Evolutionary conservation across 2,888 invertebrate genomes (phyloP).

Genomic region (Chymomyza fuscimana): DNA sequence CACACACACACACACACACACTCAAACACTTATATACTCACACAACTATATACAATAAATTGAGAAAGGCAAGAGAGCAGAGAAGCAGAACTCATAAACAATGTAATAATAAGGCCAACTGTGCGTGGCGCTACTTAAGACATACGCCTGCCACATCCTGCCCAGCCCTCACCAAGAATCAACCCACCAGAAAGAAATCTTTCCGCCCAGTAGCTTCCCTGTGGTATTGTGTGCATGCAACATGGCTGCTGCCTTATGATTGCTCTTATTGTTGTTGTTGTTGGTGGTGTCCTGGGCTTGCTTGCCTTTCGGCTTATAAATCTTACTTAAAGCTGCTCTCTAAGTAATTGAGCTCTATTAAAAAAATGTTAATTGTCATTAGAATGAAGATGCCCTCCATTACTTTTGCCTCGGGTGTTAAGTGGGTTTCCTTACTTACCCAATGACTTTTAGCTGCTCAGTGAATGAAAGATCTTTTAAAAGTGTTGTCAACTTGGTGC

Average conservation of each 20-base stretch:
- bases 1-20: slow-evolving; percentile 30
- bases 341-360: slow-evolving; percentile 63
- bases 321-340: slow-evolving; percentile 63
- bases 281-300: neutral
- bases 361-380: slow-evolving; percentile 71
- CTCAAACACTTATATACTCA: slow-evolving; percentile 18
- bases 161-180: neutral
- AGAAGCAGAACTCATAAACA: slow-evolving; percentile 61
- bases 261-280: slow-evolving; percentile 10
- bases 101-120: slow-evolving; percentile 69
- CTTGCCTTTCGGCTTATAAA: slow-evolving; percentile 51
- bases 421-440: neutral
- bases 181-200: neutral
- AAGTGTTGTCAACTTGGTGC: neutral
- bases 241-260: slow-evolving; percentile 36
- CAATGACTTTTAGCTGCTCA: neutral
- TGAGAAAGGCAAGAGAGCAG: slow-evolving; percentile 40
- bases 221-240: slow-evolving; percentile 9
- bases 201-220: neutral
- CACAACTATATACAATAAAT: slow-evolving; percentile 43
- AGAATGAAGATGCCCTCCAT: slow-evolving; percentile 22
- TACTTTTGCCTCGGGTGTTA: neutral
- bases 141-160: slow-evolving; percentile 22
- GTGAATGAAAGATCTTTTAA: neutral
- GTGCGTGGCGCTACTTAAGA: slow-evolving; percentile 48